phyloP scores from a whole-genome alignment of 1,140 invertebrate species.

The Heliothis subflexa region DNA sequence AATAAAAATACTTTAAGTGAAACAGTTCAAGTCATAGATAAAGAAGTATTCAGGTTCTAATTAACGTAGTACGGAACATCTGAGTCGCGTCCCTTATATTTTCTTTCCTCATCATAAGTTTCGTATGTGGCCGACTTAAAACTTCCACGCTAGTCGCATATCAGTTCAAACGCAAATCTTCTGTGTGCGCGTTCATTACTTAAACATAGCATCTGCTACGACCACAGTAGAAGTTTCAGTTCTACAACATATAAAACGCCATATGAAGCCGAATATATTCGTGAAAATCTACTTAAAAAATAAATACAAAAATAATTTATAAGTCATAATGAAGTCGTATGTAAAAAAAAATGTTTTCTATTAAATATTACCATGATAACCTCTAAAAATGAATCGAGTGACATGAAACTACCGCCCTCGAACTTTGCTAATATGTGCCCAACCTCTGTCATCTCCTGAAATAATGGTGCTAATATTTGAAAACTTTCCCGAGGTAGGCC shows the following conservation, averaged over 20 bases:
- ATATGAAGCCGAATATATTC: too few relatives aligned
- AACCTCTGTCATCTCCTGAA: slow-evolving; percentile 83
- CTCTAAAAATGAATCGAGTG: slow-evolving; percentile 73
- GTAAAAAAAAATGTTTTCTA: slow-evolving; percentile 27
- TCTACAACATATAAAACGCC: background rate
- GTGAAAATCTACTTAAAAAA: background rate
- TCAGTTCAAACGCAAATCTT: background rate
- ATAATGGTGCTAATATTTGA: slow-evolving; percentile 85
- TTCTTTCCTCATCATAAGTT: background rate
- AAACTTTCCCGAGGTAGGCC: slow-evolving; percentile 77
- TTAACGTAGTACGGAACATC: background rate
- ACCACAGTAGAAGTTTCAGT: background rate
- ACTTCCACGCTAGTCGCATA: background rate
- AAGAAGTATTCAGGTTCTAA: background rate
- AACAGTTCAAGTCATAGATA: background rate
- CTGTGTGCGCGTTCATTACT: background rate
- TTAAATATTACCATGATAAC: slow-evolving; percentile 41
- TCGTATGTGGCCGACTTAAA: background rate
- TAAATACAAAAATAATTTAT: background rate
- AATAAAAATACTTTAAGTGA: background rate
- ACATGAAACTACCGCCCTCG: slow-evolving; percentile 68
- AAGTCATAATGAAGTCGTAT: background rate
- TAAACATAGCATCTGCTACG: background rate
- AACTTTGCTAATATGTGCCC: slow-evolving; percentile 85
- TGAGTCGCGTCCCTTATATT: background rate